These are phyloP conservation scores for Graphium colonna DNA, from an alignment of 2,888 invertebrate species.

Conservation along the genomic window DNA sequence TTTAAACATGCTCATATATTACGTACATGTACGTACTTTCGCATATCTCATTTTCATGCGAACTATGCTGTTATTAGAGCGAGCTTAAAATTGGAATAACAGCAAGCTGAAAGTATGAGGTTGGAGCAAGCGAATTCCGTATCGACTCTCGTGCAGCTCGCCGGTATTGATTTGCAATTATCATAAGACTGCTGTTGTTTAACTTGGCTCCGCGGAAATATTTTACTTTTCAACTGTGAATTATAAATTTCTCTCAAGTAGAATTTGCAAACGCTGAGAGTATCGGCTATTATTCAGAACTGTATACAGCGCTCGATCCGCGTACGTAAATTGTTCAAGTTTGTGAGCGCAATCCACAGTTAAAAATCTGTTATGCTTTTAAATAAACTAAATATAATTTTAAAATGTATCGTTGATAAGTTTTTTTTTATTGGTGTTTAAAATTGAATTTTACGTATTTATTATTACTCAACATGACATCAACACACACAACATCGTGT, in stretches of 20 bases:
- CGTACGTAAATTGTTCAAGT: background rate
- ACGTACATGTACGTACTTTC: constrained; percentile 42
- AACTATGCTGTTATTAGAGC: constrained; percentile 46
- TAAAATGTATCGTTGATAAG: no score
- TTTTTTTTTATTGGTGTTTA: no score
- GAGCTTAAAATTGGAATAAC: constrained; percentile 39
- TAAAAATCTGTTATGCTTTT: no score
- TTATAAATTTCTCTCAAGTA: constrained; percentile 13
- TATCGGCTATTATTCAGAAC: constrained; percentile 3
- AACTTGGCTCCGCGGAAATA: constrained; percentile 48
- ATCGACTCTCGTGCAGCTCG: constrained; percentile 49
- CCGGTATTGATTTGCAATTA: constrained; percentile 59
- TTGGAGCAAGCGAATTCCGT: constrained; percentile 47
- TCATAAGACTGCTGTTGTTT: constrained; percentile 47
- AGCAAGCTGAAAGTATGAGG: constrained; percentile 34
- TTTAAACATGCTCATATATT: constrained; percentile 59
- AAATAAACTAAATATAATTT: no score
- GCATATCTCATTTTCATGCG: constrained; percentile 41
- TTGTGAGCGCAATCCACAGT: no score
- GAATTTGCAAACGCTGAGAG: background rate
- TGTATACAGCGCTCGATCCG: background rate
- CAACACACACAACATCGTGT: no score
- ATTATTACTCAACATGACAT: no score
- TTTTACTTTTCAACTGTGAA: constrained; percentile 42
- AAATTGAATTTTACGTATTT: no score